phyloP scores from a whole-genome alignment of 2,113 vertebrate species.

The Aptenodytes forsteri region DNA sequence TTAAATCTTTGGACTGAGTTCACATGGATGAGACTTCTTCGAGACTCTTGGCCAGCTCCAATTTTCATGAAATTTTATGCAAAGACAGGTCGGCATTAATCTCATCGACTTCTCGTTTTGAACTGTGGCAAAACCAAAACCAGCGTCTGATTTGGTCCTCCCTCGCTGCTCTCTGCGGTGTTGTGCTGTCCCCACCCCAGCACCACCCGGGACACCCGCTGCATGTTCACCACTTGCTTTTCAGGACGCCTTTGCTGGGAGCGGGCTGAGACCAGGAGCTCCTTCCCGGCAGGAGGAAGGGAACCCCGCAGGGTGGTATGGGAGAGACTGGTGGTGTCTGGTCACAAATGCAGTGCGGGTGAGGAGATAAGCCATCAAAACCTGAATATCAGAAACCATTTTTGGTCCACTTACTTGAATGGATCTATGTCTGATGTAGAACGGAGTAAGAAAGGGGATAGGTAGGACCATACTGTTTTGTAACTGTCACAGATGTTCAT shows the following conservation, averaged over 20 bases:
- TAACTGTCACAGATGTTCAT: background rate
- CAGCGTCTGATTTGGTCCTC: fast-evolving
- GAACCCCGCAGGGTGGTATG: background rate
- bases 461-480: background rate
- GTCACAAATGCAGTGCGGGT: background rate
- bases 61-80: background rate
- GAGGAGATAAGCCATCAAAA: background rate
- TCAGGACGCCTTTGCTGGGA: background rate
- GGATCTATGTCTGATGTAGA: background rate
- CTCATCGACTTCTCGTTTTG: background rate
- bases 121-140: background rate
- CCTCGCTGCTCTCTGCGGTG: background rate
- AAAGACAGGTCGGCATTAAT: background rate
- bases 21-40: background rate
- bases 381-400: background rate
- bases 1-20: background rate
- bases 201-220: background rate
- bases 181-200: background rate
- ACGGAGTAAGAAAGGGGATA: background rate
- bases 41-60: background rate
- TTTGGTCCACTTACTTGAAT: background rate
- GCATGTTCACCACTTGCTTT: background rate
- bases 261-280: fast-evolving
- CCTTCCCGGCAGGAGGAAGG: background rate
- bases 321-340: background rate